Evolutionary conservation across 2,888 invertebrate species (phyloP).

Genomic region (Ichneumoninae sp.): DNA sequence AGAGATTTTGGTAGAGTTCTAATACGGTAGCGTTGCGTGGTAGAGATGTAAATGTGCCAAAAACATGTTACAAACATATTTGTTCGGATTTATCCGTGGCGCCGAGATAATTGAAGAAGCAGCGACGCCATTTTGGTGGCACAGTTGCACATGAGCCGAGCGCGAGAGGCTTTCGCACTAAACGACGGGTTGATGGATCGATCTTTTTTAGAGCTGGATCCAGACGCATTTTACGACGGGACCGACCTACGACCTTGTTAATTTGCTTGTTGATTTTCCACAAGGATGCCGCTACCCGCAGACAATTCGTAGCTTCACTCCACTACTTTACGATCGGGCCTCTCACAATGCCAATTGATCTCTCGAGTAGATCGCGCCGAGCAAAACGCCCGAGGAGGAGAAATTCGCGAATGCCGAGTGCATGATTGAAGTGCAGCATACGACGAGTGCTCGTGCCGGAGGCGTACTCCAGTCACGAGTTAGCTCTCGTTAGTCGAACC

Average conservation of each 20-base stretch:
- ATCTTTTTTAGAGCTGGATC: not conserved
- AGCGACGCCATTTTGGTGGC: too few species aligned
- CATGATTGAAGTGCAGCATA: conserved; percentile 22
- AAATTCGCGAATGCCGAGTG: conserved; percentile 11
- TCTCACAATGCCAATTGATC: conserved; percentile 47
- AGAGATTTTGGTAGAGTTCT: too few species aligned
- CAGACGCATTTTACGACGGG: not conserved
- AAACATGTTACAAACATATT: not conserved
- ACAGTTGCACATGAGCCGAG: not conserved
- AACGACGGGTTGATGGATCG: not conserved
- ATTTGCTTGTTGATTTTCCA: not conserved
- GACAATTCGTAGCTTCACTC: not conserved
- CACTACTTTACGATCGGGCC: conserved; percentile 40
- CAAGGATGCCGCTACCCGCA: conserved; percentile 4
- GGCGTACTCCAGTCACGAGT: conserved; percentile 37
- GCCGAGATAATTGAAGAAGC: too few species aligned
- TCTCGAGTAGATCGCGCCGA: not conserved
- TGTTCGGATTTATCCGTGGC: not conserved
- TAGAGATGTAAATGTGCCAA: not conserved
- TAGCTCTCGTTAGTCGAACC: conserved; percentile 39
- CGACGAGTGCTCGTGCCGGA: not conserved
- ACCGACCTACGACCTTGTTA: not conserved
- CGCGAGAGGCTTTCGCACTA: not conserved
- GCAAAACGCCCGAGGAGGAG: conserved; percentile 1
- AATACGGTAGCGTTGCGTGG: too few species aligned